Evolutionary conservation across 2,888 invertebrate species (phyloP).

Genomic region (Colostygia pectinataria): DNA sequence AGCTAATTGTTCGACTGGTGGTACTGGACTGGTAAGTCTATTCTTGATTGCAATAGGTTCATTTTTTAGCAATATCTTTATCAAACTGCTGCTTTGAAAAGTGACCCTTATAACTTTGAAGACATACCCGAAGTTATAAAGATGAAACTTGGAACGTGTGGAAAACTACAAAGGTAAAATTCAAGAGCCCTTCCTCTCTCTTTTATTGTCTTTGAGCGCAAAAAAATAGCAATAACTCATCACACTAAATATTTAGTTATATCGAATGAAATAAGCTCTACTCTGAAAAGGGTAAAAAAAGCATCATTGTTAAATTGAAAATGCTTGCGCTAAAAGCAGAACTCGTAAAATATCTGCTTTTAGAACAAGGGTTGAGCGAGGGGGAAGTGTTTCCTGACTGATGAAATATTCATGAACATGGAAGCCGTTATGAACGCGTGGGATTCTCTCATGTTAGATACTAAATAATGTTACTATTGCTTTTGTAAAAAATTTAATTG

Average conservation of each 20-base stretch:
- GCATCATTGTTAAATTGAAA: slow-evolving; percentile 13
- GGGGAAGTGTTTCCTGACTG: slow-evolving; percentile 33
- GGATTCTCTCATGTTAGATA: slow-evolving; percentile 21
- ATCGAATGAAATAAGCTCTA: too few relatives aligned
- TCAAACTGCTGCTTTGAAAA: background rate
- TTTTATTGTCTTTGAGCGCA: too few relatives aligned
- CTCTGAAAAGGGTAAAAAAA: slow-evolving; percentile 18
- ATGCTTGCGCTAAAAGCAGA: slow-evolving; percentile 32
- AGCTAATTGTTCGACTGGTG: background rate
- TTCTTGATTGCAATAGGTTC: background rate
- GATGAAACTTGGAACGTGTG: background rate
- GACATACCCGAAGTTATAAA: too few relatives aligned
- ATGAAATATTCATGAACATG: slow-evolving; percentile 34
- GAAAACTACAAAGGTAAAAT: background rate
- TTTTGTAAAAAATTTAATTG: slow-evolving; percentile 18
- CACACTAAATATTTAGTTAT: too few relatives aligned
- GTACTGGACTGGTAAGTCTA: background rate
- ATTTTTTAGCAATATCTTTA: too few relatives aligned
- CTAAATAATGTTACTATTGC: slow-evolving; percentile 6
- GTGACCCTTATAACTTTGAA: background rate
- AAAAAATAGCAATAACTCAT: too few relatives aligned
- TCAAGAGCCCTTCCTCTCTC: too few relatives aligned
- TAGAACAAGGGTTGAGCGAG: slow-evolving; percentile 32
- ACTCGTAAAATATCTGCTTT: slow-evolving; percentile 34
- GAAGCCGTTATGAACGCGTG: slow-evolving; percentile 23